These are phyloP conservation scores for Eupeodes latifasciatus DNA, from an alignment of 2,888 invertebrate species.

Conservation along the genomic window DNA sequence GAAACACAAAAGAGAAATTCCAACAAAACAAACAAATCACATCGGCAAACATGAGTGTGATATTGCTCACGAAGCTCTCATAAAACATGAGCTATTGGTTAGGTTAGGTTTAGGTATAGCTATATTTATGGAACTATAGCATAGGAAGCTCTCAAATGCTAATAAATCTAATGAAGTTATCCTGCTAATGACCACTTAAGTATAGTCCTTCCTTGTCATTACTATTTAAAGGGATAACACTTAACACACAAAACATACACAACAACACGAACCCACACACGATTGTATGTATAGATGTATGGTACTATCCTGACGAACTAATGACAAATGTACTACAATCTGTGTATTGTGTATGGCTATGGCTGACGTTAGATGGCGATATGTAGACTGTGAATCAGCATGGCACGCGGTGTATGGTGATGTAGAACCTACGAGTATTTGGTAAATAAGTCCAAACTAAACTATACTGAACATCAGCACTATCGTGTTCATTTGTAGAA, in stretches of 20 bases:
- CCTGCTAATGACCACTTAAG: constrained; percentile 72
- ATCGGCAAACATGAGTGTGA: constrained; percentile 55
- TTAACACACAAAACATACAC: constrained; percentile 28
- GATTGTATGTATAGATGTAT: neutral
- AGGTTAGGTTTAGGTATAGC: too few relatives aligned
- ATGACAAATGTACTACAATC: constrained; percentile 38
- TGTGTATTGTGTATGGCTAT: neutral
- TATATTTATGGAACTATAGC: neutral
- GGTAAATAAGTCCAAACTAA: constrained; percentile 7
- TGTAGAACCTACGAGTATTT: neutral
- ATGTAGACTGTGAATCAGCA: neutral
- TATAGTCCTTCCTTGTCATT: constrained; percentile 55
- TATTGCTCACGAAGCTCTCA: constrained; percentile 54
- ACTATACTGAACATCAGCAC: neutral
- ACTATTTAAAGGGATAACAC: constrained; percentile 60
- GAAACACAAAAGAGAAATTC: constrained; percentile 16
- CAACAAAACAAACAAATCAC: constrained; percentile 58
- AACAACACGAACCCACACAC: neutral
- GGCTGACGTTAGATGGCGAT: neutral
- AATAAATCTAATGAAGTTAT: constrained; percentile 74
- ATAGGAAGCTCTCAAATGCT: constrained; percentile 45
- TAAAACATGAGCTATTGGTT: constrained; percentile 36
- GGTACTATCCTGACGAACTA: constrained; percentile 36
- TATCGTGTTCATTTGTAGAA: neutral
- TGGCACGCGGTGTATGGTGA: too few relatives aligned